Percentiles rank a stretch among this genome's conserved stretches.
phyloP scores from a whole-genome alignment of 1,140 invertebrate genomes.

The Achroia grisella region DNA sequence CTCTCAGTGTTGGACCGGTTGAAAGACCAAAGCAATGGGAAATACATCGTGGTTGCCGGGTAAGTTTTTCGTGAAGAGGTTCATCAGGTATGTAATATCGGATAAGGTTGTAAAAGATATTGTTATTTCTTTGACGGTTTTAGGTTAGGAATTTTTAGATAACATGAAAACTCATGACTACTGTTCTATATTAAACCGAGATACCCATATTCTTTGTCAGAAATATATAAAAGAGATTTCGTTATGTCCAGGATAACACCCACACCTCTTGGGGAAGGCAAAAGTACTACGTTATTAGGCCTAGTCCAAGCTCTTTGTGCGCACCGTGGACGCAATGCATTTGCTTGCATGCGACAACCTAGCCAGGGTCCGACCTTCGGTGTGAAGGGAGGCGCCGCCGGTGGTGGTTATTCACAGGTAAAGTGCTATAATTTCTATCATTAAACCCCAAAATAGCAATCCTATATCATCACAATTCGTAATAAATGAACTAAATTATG shows the following conservation, averaged over 20 bases:
- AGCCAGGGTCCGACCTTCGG: slow-evolving; percentile 99
- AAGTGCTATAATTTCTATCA: background rate
- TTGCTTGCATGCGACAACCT: slow-evolving; percentile 98
- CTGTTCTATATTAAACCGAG: background rate
- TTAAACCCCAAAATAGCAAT: too few relatives aligned
- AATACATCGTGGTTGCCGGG: slow-evolving; percentile 97
- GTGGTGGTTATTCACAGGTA: slow-evolving; percentile 91
- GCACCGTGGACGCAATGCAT: slow-evolving; percentile 89
- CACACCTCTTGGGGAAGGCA: slow-evolving; percentile 97
- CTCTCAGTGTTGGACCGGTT: slow-evolving; percentile 88
- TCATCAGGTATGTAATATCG: too few relatives aligned
- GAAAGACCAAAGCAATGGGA: slow-evolving; percentile 81
- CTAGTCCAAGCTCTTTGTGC: slow-evolving; percentile 93
- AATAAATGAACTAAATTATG: too few relatives aligned
- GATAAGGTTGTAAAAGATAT: too few relatives aligned
- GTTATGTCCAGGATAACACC: slow-evolving; percentile 87
- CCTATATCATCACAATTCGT: too few relatives aligned
- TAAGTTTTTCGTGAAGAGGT: too few relatives aligned
- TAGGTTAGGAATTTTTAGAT: too few relatives aligned
- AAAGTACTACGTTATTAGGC: slow-evolving; percentile 96
- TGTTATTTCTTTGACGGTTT: too few relatives aligned
- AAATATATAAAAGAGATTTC: too few relatives aligned
- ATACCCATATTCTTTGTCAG: too few relatives aligned
- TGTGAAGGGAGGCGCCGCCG: slow-evolving; percentile 97
- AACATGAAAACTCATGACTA: too few relatives aligned